Conservation (phyloP, 1,140 invertebrate species). For the Drosophila paulistorum region DNA sequence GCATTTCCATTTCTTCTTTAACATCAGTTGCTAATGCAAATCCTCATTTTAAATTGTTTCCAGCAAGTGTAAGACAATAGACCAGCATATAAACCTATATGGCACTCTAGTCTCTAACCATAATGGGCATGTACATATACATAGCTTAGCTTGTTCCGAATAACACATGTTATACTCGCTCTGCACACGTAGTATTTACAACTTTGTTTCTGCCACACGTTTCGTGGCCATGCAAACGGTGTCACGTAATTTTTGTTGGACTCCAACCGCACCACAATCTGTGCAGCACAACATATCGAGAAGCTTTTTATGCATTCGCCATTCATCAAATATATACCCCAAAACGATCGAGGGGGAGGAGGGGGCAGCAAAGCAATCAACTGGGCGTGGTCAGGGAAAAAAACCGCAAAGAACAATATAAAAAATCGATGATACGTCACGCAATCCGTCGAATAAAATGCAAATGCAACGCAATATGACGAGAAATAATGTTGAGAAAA, state of each 20-base stretch:
- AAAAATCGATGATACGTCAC: slow-evolving; percentile 44
- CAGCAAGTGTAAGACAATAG: not conserved
- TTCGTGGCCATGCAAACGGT: slow-evolving; percentile 55
- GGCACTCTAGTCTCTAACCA: not conserved
- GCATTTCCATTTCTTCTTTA: too few relatives aligned
- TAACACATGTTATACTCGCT: slow-evolving; percentile 26
- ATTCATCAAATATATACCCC: slow-evolving; percentile 10
- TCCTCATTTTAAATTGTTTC: not conserved
- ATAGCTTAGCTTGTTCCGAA: not conserved
- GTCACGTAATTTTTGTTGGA: slow-evolving; percentile 60
- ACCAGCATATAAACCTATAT: not conserved
- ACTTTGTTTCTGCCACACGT: slow-evolving; percentile 35
- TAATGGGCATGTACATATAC: not conserved
- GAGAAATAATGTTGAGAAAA: slow-evolving; percentile 20
- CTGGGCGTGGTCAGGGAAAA: slow-evolving; percentile 53
- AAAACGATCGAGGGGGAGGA: slow-evolving; percentile 29
- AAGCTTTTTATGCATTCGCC: not conserved
- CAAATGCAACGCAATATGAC: slow-evolving; percentile 29
- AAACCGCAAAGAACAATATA: slow-evolving; percentile 6
- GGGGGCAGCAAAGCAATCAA: slow-evolving; percentile 49
- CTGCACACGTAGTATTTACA: slow-evolving; percentile 57
- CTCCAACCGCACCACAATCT: slow-evolving; percentile 28
- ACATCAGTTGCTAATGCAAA: not conserved
- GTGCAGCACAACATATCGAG: not conserved
- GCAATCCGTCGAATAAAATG: slow-evolving; percentile 29